A percentile compares a stretch with the other conserved stretches of the same genome.
Conservation (phyloP, 2,797 vertebrate species). For the Synaphobranchus kaupii region DNA sequence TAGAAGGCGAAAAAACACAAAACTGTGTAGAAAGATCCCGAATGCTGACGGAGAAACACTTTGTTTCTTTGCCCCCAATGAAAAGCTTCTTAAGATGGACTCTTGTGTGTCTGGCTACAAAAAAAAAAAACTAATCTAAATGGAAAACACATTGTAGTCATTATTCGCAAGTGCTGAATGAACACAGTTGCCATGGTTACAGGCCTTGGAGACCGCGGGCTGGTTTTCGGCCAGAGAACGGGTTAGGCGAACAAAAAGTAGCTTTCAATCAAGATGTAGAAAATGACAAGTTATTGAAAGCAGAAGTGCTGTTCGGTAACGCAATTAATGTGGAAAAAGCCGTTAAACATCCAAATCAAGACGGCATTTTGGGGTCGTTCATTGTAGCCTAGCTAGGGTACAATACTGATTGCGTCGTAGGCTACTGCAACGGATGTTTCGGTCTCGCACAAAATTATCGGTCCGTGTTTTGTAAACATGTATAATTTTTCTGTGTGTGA, state of each 20-base stretch:
- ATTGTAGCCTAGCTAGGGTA: not conserved
- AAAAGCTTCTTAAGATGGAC: constrained; percentile 82
- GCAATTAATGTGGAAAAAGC: constrained; percentile 71
- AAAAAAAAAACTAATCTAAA: constrained; percentile 96
- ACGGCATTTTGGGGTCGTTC: constrained; percentile 36
- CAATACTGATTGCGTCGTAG: constrained; percentile 24
- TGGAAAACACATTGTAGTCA: constrained; percentile 99
- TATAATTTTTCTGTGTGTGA: not conserved
- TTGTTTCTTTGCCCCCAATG: constrained; percentile 77
- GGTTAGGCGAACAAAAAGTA: constrained; percentile 77
- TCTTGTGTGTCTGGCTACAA: constrained; percentile 77
- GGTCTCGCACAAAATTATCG: no score
- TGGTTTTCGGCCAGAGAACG: constrained; percentile 92
- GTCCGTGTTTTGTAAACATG: no score
- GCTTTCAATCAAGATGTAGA: constrained; percentile 80
- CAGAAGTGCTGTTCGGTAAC: constrained; percentile 66
- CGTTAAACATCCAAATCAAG: constrained; percentile 67
- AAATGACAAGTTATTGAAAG: constrained; percentile 79
- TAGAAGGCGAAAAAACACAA: constrained; percentile 48
- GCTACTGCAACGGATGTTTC: constrained; percentile 45
- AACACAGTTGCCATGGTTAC: constrained; percentile 97
- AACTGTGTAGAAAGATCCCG: constrained; percentile 28
- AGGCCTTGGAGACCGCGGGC: constrained; percentile 89
- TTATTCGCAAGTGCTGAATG: constrained; percentile 98
- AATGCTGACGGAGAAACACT: constrained; percentile 66